Base-by-base conservation (phyloP, 2,797 vertebrate species). In the Apodemus agrarius region DNA sequence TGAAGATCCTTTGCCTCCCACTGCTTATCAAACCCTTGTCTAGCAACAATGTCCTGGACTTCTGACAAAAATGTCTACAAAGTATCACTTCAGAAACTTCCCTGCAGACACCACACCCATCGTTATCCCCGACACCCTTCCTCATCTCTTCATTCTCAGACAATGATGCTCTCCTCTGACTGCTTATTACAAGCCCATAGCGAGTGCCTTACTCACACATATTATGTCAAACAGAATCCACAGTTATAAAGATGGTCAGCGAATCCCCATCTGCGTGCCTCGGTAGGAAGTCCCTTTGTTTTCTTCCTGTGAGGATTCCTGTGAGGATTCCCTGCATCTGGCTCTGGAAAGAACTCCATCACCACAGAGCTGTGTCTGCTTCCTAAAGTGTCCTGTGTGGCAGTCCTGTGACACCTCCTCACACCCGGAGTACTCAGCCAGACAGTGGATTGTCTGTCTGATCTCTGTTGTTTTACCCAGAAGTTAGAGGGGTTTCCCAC, bases 401-500 rank as follows among this genome's bases (percentile, higher is more conserved):
- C 31, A 87, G 67, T 29, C 37, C 49, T 63, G 16, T 83, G 57
- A 37, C 83, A 40, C 24, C 22, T 74, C 40, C 89, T 88, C 40
- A 75, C 84, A 74, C 46, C 57, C 29, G 26, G 76, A 14, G 26
- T 86, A 75, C 79, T 95, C 29, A 69, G 43, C 63, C 81, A 74
- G 14, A 24, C 78, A 90, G 40, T 59, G 9, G 63, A 54, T 80
- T 92, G 76, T 76, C 69, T 59, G 40, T 81, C 74, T 95, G 81
- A 2, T 75, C 85, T 93, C 65, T 90, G 40, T 96, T 90, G 85
- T 89, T 97, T 96, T 82, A 94, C 91, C 63, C 69, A 84, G 75
- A 90, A 52, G 83, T 88, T 91, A 88, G 52, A 89, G 59, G 69
- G 80, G 74, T 94, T 92, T 96, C 78, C 95, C 80, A 91, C 54